These are phyloP conservation scores for Charadrius vociferus DNA, from an alignment of 2,113 vertebrate genomes.

Conservation along the genomic window DNA sequence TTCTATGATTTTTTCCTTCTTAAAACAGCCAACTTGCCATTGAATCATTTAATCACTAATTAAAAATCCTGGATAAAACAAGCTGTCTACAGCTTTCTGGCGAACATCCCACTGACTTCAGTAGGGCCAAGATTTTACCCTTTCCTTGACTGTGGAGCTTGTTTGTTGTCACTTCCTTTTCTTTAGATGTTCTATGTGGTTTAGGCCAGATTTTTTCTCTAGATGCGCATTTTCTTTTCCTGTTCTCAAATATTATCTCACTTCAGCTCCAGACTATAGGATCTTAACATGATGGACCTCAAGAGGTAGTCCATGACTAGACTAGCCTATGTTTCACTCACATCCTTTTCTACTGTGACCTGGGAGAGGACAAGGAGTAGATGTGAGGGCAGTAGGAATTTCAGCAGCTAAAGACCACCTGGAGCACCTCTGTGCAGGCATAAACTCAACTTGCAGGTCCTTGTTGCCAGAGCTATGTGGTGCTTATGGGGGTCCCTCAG, in stretches of 20 bases:
- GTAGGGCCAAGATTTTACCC: slow-evolving; percentile 25
- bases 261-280: not conserved
- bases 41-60: slow-evolving; percentile 56
- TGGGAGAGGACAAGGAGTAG: not conserved
- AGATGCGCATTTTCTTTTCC: not conserved
- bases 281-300: not conserved
- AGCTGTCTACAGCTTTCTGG: slow-evolving; percentile 36
- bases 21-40: slow-evolving; percentile 36
- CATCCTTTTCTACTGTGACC: not conserved
- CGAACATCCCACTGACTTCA: slow-evolving; percentile 1
- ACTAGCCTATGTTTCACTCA: not conserved
- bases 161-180: slow-evolving; percentile 5
- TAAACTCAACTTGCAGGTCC: not conserved
- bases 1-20: not conserved
- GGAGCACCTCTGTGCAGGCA: not conserved
- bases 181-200: not conserved
- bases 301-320: not conserved
- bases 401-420: not conserved
- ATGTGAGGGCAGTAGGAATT: not conserved
- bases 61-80: slow-evolving; percentile 56
- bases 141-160: slow-evolving; percentile 33
- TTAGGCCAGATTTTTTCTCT: not conserved
- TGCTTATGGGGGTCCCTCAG: not conserved
- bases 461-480: not conserved
- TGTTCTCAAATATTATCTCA: not conserved